A percentile compares a stretch with the other conserved stretches of the same genome.
These are phyloP conservation scores for Calycopis cecrops DNA, from an alignment of 1,140 invertebrate genomes.

Conservation along the genomic window DNA sequence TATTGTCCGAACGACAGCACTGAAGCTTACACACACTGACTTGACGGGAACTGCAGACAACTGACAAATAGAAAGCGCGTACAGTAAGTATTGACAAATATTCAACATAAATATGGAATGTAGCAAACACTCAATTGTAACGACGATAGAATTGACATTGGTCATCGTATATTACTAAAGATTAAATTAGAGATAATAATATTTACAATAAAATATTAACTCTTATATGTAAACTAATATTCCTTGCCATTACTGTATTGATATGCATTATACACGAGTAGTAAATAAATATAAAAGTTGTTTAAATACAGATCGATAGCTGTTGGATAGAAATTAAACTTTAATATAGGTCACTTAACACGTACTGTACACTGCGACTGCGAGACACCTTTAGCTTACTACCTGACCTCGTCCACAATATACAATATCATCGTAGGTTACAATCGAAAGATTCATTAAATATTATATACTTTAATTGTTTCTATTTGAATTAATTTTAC, in stretches of 20 bases:
- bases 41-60: constrained; percentile 4
- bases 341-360: constrained; percentile 65
- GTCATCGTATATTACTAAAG: constrained; percentile 60
- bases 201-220: constrained; percentile 73
- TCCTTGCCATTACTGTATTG: constrained; percentile 65
- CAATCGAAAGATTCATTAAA: constrained; percentile 69
- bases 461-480: constrained; percentile 70
- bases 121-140: constrained; percentile 71
- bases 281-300: constrained; percentile 72
- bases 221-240: constrained; percentile 71
- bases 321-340: constrained; percentile 69
- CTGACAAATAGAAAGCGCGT: constrained; percentile 38
- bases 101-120: constrained; percentile 75
- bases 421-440: constrained; percentile 66
- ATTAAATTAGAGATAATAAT: constrained; percentile 71
- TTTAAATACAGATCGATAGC: constrained; percentile 68
- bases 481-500: constrained; percentile 73
- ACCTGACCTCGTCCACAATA: constrained; percentile 62
- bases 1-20: constrained; percentile 22
- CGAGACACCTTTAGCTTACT: constrained; percentile 56
- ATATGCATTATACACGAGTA: constrained; percentile 48
- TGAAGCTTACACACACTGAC: constrained; percentile 9
- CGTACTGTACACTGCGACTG: constrained; percentile 59
- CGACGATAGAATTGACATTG: constrained; percentile 56
- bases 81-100: constrained; percentile 58